Conservation (phyloP, 2,113 vertebrate species). For the Asarcornis scutulata region DNA sequence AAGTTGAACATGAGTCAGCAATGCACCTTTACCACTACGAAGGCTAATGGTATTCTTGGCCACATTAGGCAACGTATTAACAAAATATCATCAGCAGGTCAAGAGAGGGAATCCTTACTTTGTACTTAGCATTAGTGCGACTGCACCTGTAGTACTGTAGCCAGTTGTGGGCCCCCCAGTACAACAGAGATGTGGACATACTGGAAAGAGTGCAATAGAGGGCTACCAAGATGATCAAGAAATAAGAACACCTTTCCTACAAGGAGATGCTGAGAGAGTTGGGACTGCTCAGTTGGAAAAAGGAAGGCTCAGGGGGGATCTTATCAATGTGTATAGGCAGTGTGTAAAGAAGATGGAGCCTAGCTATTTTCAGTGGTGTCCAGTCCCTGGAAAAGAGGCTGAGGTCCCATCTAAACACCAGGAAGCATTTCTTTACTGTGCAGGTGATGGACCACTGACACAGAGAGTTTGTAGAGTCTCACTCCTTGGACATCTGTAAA, state of each 20-base stretch:
- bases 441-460: neutral
- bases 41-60: neutral
- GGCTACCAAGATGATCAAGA: neutral
- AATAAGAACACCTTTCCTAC: neutral
- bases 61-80: neutral
- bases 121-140: neutral
- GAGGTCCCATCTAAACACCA: neutral
- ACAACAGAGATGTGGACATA: neutral
- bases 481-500: neutral
- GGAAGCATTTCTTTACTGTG: neutral
- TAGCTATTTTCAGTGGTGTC: neutral
- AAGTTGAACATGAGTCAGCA: too few relatives aligned
- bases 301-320: neutral
- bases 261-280: neutral
- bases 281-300: neutral
- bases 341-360: neutral
- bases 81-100: neutral
- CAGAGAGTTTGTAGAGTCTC: neutral
- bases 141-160: neutral
- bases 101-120: neutral
- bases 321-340: neutral
- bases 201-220: neutral
- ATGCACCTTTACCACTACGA: neutral
- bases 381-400: neutral
- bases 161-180: neutral